These are phyloP conservation scores for Gryllus longicercus DNA, from an alignment of 2,888 invertebrate species.

Conservation along the genomic window DNA sequence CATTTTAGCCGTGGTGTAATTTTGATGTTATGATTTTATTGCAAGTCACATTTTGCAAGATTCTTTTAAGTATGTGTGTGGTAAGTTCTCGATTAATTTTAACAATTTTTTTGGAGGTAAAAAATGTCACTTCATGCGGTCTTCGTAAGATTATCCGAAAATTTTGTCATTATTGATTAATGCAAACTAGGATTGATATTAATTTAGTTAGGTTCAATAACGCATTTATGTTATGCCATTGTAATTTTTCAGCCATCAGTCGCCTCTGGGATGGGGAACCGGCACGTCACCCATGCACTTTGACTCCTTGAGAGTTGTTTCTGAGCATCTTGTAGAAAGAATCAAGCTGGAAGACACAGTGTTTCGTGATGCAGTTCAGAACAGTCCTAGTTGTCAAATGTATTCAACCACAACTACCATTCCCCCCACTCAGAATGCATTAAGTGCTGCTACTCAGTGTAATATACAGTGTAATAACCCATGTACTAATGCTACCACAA, in stretches of 20 bases:
- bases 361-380: conserved; percentile 34
- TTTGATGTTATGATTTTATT: not conserved
- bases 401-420: conserved; percentile 29
- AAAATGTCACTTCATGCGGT: not conserved
- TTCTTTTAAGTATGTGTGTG: not conserved
- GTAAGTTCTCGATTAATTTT: not conserved
- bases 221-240: not conserved
- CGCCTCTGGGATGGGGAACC: conserved; percentile 31
- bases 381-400: conserved; percentile 32
- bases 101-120: not conserved
- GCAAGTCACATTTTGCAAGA: not conserved
- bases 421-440: conserved; percentile 30
- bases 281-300: conserved; percentile 35
- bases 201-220: not conserved
- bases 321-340: conserved; percentile 37
- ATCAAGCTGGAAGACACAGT: conserved; percentile 37
- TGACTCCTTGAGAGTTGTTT: conserved; percentile 37
- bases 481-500: conserved; percentile 20
- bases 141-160: not conserved
- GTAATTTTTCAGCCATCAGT: conserved; percentile 27
- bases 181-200: not conserved
- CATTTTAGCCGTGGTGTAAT: not conserved
- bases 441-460: conserved; percentile 30
- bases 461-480: conserved; percentile 28
- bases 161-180: not conserved